Conservation (phyloP, 2,113 vertebrate genomes). For the cat (Felis catus) region F.catus_Fca126_mat1.0 CM031413.1:48846001-48846500, state of each 20-base stretch:
- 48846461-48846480: too few species aligned
- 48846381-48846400: not conserved
- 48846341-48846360: not conserved
- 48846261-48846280: not conserved
- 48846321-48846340: not conserved
- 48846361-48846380: not conserved
- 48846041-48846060: not conserved
- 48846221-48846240: not conserved
- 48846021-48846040: not conserved
- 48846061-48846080: not conserved
- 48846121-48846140: not conserved
- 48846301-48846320: not conserved
- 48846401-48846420: not conserved
- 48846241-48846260: not conserved
- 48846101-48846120: not conserved
- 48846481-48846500: too few species aligned
- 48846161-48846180: not conserved
- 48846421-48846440: too few species aligned
- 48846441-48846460: too few species aligned
- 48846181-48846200: not conserved
- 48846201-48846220: not conserved
- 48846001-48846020: slow-evolving; percentile 31
- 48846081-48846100: not conserved
- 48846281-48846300: not conserved
- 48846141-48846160: not conserved